Evolutionary conservation across 1,140 invertebrate species (phyloP).

Genomic region (Tetragnatha versicolor): DNA sequence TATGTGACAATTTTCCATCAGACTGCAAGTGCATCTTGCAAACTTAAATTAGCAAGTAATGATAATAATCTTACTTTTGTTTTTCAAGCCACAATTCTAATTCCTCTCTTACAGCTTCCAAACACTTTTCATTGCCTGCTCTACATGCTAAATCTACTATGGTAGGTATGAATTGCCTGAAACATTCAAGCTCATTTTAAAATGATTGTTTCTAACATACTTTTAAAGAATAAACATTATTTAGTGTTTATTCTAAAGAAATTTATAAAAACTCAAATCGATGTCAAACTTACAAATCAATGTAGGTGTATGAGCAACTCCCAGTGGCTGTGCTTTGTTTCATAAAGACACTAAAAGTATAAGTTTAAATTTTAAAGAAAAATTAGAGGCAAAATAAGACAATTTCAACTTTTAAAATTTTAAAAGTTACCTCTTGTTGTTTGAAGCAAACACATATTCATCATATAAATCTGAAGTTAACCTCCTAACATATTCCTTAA

Average conservation of each 20-base stretch:
- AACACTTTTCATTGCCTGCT: slow-evolving; percentile 5
- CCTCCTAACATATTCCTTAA: not conserved
- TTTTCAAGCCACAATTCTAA: not conserved
- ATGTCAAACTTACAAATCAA: slow-evolving; percentile 23
- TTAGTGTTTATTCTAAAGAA: not conserved
- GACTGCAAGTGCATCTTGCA: not conserved
- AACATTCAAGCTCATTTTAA: not conserved
- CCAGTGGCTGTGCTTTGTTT: not conserved
- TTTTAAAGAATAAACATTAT: not conserved
- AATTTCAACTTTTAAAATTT: not conserved
- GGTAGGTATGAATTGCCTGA: slow-evolving; percentile 7
- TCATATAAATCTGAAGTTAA: slow-evolving; percentile 22
- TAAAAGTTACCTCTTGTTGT: slow-evolving; percentile 2
- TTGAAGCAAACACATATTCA: not conserved
- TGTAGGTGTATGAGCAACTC: slow-evolving; percentile 16
- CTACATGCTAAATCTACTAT: slow-evolving; percentile 8
- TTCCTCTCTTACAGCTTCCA: slow-evolving; percentile 4
- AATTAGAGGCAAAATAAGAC: not conserved
- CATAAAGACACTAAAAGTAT: slow-evolving; percentile 11
- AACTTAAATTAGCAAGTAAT: not conserved
- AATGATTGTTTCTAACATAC: not conserved
- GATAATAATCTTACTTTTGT: slow-evolving; percentile 1
- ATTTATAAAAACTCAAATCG: not conserved
- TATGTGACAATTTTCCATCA: not conserved
- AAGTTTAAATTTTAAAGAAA: not conserved